Evolutionary conservation across 1,140 invertebrate species (phyloP).

Genomic region (Cotesia typhae): DNA sequence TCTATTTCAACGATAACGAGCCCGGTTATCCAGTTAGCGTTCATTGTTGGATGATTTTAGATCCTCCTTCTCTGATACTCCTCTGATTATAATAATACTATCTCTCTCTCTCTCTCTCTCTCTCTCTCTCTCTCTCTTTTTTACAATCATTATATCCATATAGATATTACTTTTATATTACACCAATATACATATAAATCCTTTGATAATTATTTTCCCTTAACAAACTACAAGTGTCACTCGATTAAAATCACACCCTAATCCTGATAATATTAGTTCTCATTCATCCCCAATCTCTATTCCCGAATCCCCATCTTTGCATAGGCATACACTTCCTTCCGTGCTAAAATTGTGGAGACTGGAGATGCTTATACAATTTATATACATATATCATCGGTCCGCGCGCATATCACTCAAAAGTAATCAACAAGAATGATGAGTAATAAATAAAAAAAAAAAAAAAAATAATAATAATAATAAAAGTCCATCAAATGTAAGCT

Average conservation of each 20-base stretch:
- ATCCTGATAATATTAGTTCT: constrained; percentile 23
- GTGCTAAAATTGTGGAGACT: not conserved
- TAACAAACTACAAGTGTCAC: too few relatives aligned
- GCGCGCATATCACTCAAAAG: too few relatives aligned
- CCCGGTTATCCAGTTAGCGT: constrained; percentile 64
- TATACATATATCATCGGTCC: too few relatives aligned
- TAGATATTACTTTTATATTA: too few relatives aligned
- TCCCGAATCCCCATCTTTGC: not conserved
- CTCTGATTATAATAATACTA: constrained; percentile 11
- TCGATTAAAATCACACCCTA: too few relatives aligned
- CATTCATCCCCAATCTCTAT: not conserved
- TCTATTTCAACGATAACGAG: constrained; percentile 57
- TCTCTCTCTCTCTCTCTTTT: constrained; percentile 43
- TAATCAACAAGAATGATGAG: too few relatives aligned
- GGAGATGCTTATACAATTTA: not conserved
- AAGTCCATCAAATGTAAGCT: constrained; percentile 21
- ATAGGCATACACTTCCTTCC: constrained; percentile 8
- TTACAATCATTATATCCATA: too few relatives aligned
- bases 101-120: constrained; percentile 39
- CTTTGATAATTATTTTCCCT: too few relatives aligned
- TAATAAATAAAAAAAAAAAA: not conserved
- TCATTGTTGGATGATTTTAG: constrained; percentile 65
- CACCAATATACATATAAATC: too few relatives aligned
- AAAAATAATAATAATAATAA: not conserved
- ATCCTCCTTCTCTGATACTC: constrained; percentile 45